Base-by-base conservation (phyloP, 2,888 invertebrate genomes). In the Lasioglossum morio region DNA sequence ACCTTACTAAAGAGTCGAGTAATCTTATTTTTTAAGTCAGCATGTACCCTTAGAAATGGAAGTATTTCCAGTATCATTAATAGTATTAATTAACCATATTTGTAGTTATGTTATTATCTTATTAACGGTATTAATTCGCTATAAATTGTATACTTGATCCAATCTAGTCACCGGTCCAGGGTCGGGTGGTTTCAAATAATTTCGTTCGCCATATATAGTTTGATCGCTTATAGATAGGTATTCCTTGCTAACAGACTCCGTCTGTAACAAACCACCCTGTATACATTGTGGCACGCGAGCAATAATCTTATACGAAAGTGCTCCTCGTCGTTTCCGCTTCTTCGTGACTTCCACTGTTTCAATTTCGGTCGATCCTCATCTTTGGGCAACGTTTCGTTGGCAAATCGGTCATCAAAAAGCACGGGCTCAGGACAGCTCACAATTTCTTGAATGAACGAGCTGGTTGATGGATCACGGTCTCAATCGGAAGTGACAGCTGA, bases 391-490 rank as follows among this genome's bases (percentile, higher is more conserved):
- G 8, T n/a, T n/a, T n/a, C 53, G 48, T 23, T 34, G 53, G 66
- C 66, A 77, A 83, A 77, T 83, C 77, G 57, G 43, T 74, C n/a
- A 73, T 79, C 75, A 85, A 74, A 75, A 70, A 72, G 63, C 53
- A 27, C 46, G 66, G 23, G 37, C 12, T n/a, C n/a, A n/a, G n/a
- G 43, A n/a, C 72, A 43, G 53, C 72, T 75, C 34, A 75, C 43
- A 72, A 79, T 84, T 84, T 85, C 85, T 84, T 85, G 85, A 85
- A 85, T 79, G 85, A 85, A 84, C 63, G 74, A 74, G 84, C 46
- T 60, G 60, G 63, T 48, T 85, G 79, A 85, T 85, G 79, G 66
- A 85, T 85, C 72, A 40, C 72, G 30, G 30, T 19, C 79, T 14
- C 23, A 46, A 66, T 85, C 63, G n/a, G 53, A 75, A 85, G 72